These are phyloP conservation scores for Scaptomyza pallida DNA, from an alignment of 1,140 invertebrate genomes.

Conservation along the genomic window DNA sequence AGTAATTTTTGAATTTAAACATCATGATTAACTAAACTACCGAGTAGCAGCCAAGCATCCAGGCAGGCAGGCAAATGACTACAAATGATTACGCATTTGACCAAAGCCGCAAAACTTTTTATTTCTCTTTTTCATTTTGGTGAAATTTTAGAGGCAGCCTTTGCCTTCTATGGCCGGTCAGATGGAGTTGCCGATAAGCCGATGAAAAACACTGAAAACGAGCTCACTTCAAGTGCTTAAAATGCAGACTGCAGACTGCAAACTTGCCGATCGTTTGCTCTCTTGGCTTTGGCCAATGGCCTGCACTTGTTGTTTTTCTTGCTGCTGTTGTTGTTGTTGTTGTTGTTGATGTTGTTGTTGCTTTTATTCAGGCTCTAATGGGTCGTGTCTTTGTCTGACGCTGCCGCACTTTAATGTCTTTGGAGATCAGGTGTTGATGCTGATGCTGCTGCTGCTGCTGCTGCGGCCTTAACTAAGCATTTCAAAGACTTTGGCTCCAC, in stretches of 20 bases:
- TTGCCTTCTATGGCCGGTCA: slow-evolving; percentile 48
- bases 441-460: slow-evolving; percentile 29
- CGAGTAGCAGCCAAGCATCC: slow-evolving; percentile 34
- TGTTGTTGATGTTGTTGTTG: slow-evolving; percentile 33
- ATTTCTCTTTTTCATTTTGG: slow-evolving; percentile 29
- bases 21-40: slow-evolving; percentile 75
- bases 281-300: slow-evolving; percentile 48
- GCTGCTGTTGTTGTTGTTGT: slow-evolving; percentile 29
- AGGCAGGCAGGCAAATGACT: slow-evolving; percentile 66
- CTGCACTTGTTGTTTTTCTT: slow-evolving; percentile 61
- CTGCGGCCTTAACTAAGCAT: slow-evolving; percentile 15
- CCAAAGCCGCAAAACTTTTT: slow-evolving; percentile 31
- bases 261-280: slow-evolving; percentile 42
- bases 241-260: slow-evolving; percentile 45
- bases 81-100: slow-evolving; percentile 72
- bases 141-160: slow-evolving; percentile 50
- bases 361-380: slow-evolving; percentile 49
- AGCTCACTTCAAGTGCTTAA: slow-evolving; percentile 61
- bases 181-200: slow-evolving; percentile 46
- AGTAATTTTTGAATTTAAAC: slow-evolving; percentile 79
- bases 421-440: slow-evolving; percentile 77
- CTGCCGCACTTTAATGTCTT: slow-evolving; percentile 63
- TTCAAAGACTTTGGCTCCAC: slow-evolving; percentile 38
- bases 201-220: slow-evolving; percentile 63
- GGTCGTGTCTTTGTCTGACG: slow-evolving; percentile 42